Percentiles rank a stretch among this genome's conserved stretches.
Evolutionary conservation across 1,140 invertebrate species (phyloP).

Genomic region (Pomacea maculata): DNA sequence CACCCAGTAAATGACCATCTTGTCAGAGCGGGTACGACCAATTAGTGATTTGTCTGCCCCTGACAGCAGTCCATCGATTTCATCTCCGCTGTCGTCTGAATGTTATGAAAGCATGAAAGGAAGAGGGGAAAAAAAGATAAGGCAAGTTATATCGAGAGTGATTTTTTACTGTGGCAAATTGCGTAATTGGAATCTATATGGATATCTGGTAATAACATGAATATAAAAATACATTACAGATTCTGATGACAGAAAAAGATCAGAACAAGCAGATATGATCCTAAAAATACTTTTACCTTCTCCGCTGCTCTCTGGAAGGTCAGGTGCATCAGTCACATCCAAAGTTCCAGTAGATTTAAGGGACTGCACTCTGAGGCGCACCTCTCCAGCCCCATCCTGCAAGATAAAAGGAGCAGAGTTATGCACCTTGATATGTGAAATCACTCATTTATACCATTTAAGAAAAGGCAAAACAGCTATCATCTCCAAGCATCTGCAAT

Average conservation of each 20-base stretch:
- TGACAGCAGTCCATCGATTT: conserved; percentile 42
- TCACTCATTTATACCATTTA: too few species aligned
- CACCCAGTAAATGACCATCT: conserved; percentile 82
- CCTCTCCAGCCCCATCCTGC: conserved; percentile 47
- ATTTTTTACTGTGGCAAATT: neutral
- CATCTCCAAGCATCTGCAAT: too few species aligned
- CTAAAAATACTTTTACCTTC: conserved; percentile 35
- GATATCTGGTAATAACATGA: neutral
- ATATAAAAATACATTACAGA: neutral
- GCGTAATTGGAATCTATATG: neutral
- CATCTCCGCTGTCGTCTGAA: conserved; percentile 64
- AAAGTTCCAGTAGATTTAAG: conserved; percentile 26
- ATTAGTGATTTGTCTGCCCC: conserved; percentile 36
- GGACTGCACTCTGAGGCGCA: conserved; percentile 37
- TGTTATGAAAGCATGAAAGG: neutral
- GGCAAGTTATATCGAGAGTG: neutral
- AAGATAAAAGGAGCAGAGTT: neutral
- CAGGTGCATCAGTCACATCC: conserved; percentile 30
- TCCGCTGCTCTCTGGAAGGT: conserved; percentile 46
- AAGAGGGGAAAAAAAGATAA: neutral
- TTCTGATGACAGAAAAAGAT: neutral
- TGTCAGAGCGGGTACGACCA: conserved; percentile 67
- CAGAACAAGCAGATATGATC: neutral
- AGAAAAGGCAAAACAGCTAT: too few species aligned
- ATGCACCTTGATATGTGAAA: too few species aligned